Evolutionary conservation across 1,140 invertebrate genomes (phyloP).

Genomic region (Coptotermes formosanus): DNA sequence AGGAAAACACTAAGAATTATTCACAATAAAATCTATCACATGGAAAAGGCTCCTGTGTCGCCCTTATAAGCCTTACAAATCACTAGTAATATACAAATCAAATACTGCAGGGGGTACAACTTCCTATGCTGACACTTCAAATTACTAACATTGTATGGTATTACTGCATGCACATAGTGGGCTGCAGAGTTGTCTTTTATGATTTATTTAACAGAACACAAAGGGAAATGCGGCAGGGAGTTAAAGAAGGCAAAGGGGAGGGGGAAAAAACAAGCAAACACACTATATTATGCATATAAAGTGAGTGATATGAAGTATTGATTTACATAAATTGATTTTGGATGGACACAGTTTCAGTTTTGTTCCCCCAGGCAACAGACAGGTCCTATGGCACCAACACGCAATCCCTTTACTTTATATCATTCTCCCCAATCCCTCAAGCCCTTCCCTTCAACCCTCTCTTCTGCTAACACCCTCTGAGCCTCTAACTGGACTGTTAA

Average conservation of each 20-base stretch:
- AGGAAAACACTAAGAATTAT: too few relatives aligned
- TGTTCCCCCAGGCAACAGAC: background rate
- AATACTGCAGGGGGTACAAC: background rate
- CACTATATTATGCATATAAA: constrained; percentile 7
- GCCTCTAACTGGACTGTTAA: constrained; percentile 14
- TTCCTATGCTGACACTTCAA: background rate
- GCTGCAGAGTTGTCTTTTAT: background rate
- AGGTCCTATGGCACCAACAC: background rate
- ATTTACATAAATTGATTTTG: constrained; percentile 18
- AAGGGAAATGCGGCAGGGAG: background rate
- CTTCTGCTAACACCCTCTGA: constrained; percentile 4
- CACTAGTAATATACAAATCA: background rate
- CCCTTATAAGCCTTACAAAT: background rate
- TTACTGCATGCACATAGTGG: background rate
- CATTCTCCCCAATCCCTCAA: background rate
- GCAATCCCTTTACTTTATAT: constrained; percentile 7
- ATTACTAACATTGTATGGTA: background rate
- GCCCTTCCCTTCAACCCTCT: background rate
- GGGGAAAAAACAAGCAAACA: background rate
- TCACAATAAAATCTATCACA: too few relatives aligned
- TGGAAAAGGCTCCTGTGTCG: too few relatives aligned
- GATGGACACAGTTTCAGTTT: constrained; percentile 6
- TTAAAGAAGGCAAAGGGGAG: background rate
- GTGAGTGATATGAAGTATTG: background rate
- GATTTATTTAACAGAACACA: constrained; percentile 11